A percentile compares a stretch with the other conserved stretches of the same genome.
Evolutionary conservation across 2,888 invertebrate species (phyloP).

Genomic region (Seladonia tumulorum): DNA sequence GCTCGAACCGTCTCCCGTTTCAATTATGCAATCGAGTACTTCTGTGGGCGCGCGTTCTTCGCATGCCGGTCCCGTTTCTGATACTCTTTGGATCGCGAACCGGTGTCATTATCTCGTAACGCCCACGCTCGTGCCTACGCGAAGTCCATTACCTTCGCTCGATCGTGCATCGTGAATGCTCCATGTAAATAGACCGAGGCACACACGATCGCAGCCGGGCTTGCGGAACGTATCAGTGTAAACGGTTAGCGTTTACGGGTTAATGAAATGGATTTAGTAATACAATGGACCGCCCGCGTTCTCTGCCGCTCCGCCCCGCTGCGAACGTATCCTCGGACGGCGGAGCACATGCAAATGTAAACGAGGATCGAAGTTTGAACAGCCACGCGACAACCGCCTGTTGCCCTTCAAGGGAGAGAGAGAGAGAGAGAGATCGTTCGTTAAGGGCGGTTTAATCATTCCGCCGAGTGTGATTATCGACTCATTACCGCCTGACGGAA

Average conservation of each 20-base stretch:
- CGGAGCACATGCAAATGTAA: constrained; percentile 35
- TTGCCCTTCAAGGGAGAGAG: not conserved
- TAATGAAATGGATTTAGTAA: constrained; percentile 46
- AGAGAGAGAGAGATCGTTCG: constrained; percentile 5
- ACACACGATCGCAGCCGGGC: constrained; percentile 29
- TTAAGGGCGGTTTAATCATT: constrained; percentile 12
- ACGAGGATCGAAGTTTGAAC: constrained; percentile 28
- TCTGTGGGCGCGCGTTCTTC: not conserved
- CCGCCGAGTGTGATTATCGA: not conserved
- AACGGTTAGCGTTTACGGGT: constrained; percentile 41
- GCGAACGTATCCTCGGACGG: constrained; percentile 16
- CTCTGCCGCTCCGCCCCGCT: not conserved
- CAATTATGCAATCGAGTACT: constrained; percentile 29
- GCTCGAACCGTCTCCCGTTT: constrained; percentile 22
- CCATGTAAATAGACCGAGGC: constrained; percentile 44
- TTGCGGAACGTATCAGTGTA: constrained; percentile 42
- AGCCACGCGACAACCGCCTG: not conserved
- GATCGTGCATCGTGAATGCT: constrained; percentile 41
- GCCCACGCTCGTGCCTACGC: constrained; percentile 48
- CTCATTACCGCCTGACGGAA: not conserved
- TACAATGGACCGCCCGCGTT: constrained; percentile 33
- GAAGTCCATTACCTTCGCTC: constrained; percentile 50
- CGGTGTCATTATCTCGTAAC: constrained; percentile 51
- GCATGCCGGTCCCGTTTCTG: constrained; percentile 20
- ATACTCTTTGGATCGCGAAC: constrained; percentile 29